Percentiles rank a stretch among this genome's conserved stretches.
Evolutionary conservation across 2,113 vertebrate species (phyloP).

Genomic region (Symphodus melops): DNA sequence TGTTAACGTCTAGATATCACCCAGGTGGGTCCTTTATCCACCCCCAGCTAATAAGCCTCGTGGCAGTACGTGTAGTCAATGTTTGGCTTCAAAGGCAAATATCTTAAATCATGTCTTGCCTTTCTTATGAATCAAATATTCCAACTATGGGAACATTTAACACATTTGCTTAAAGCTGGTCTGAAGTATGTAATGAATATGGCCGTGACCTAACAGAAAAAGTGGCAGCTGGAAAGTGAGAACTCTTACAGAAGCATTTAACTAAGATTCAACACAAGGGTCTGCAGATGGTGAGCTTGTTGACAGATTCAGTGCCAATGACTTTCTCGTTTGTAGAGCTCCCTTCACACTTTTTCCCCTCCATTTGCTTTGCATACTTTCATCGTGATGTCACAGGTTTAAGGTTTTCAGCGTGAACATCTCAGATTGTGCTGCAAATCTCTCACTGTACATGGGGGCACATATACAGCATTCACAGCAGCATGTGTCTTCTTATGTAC

Average conservation of each 20-base stretch:
- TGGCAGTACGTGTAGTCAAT: neutral
- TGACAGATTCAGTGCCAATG: constrained; percentile 56
- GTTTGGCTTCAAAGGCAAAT: neutral
- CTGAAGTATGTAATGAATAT: constrained; percentile 30
- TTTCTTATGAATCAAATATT: constrained; percentile 18
- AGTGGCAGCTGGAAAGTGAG: constrained; percentile 47
- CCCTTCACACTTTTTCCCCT: constrained; percentile 24
- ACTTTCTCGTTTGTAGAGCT: constrained; percentile 30
- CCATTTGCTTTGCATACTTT: constrained; percentile 59
- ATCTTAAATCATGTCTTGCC: neutral
- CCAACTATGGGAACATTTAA: neutral
- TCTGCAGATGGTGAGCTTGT: constrained; percentile 45
- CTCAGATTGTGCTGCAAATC: constrained; percentile 27
- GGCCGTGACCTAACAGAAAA: constrained; percentile 23
- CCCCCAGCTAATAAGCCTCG: constrained; percentile 1
- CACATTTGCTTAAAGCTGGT: constrained; percentile 33
- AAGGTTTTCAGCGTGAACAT: constrained; percentile 38
- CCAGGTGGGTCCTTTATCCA: neutral
- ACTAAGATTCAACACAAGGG: constrained; percentile 41
- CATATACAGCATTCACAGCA: constrained; percentile 13
- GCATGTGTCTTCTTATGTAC: constrained; percentile 33
- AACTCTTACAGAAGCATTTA: constrained; percentile 43
- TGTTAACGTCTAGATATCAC: constrained; percentile 16
- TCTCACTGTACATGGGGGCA: constrained; percentile 12
- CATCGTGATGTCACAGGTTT: constrained; percentile 48